Evolutionary conservation across 1,140 invertebrate species (phyloP).

Genomic region (Sarcophaga peregrina): DNA sequence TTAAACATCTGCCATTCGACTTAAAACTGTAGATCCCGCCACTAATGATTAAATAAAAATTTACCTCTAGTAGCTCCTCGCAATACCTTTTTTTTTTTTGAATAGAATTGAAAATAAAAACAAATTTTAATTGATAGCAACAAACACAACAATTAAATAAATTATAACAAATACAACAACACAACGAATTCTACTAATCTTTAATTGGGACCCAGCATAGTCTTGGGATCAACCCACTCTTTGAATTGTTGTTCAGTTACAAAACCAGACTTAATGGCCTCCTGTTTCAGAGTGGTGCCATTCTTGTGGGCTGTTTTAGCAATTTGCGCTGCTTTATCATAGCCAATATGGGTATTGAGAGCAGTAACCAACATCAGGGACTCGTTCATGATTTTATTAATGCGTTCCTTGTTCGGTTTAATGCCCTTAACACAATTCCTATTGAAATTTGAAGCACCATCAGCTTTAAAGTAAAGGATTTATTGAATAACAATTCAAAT

Average conservation of each 20-base stretch:
- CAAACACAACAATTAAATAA: no score
- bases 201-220: constrained; percentile 96
- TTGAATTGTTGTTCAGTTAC: constrained; percentile 90
- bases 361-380: constrained; percentile 99
- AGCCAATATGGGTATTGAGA: constrained; percentile 98
- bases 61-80: no score
- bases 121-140: no score
- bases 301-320: constrained; percentile 98
- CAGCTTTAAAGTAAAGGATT: constrained; percentile 67
- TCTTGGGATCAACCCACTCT: constrained; percentile 91
- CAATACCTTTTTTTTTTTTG: no score
- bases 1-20: no score
- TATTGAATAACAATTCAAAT: background rate
- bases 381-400: constrained; percentile 89
- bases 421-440: constrained; percentile 96
- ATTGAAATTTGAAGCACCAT: constrained; percentile 88
- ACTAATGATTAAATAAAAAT: no score
- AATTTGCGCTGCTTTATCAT: constrained; percentile 97
- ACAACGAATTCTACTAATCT: no score
- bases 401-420: constrained; percentile 83
- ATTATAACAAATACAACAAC: no score
- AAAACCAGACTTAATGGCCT: constrained; percentile 90
- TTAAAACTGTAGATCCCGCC: no score
- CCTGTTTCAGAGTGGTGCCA: constrained; percentile 89
- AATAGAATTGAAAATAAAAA: no score